phyloP scores from a whole-genome alignment of 2,888 invertebrate genomes.

The Gastracanthus pulcherrimus region DNA sequence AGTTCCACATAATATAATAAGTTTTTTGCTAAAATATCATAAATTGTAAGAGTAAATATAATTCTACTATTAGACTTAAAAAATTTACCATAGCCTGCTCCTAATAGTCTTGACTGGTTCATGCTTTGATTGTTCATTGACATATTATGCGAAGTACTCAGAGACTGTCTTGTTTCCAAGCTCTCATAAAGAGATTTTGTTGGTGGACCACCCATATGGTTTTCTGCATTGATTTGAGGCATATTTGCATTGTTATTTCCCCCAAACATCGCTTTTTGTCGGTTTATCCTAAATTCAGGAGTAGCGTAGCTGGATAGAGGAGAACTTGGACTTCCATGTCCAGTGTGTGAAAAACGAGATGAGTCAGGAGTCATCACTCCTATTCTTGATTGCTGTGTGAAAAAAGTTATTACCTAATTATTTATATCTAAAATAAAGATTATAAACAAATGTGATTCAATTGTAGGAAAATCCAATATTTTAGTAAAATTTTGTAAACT shows the following conservation, averaged over 20 bases:
- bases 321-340: constrained; percentile 64
- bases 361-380: constrained; percentile 65
- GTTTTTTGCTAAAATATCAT: constrained; percentile 34
- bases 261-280: constrained; percentile 75
- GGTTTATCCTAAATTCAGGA: constrained; percentile 72
- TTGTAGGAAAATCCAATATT: neutral
- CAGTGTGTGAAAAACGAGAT: constrained; percentile 62
- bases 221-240: constrained; percentile 69
- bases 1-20: no score
- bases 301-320: constrained; percentile 69
- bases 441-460: neutral
- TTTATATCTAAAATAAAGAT: neutral
- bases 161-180: constrained; percentile 79
- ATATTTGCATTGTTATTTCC: constrained; percentile 66
- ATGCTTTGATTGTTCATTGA: constrained; percentile 53
- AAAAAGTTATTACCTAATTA: neutral
- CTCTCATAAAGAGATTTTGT: constrained; percentile 85
- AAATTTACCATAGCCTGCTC: constrained; percentile 50
- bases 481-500: neutral
- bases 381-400: constrained; percentile 69
- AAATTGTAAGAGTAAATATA: neutral
- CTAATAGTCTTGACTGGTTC: constrained; percentile 53
- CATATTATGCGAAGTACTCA: constrained; percentile 53
- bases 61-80: neutral
- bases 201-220: constrained; percentile 83